Evolutionary conservation across 2,888 invertebrate genomes (phyloP), one percentile per base, ranked within the genome.

Genomic region (Clivina fossor): DNA sequence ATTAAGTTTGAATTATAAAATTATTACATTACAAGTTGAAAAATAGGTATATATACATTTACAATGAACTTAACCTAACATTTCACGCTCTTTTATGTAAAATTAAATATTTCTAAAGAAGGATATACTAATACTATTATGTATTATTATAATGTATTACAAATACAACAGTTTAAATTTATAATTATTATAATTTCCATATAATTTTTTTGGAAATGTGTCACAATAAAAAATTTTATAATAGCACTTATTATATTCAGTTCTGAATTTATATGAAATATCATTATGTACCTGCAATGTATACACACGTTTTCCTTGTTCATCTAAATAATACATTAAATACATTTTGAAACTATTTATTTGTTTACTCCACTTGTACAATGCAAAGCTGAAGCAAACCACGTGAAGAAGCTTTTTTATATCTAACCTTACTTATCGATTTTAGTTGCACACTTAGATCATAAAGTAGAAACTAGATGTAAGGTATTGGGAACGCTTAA

Each of bases 201-300:
- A n/a, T n/a, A n/a, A n/a, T n/a, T n/a, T n/a, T n/a, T n/a, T n/a
- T n/a, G n/a, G n/a, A n/a, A n/a, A n/a, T n/a, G n/a, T n/a, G n/a
- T n/a, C n/a, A n/a, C n/a, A n/a, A n/a, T n/a, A 43, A 33, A 57
- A 35, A 9, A 26, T 49, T 46, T 48, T 46, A 41, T 26, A 20
- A 38, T 40, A 35, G 41, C 40, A n/a, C n/a, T 46, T 16, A 51
- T 9, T 22, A 43, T 9, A 43, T 22, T 24, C 13, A 8, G 26
- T 37, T 28, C 35, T 53, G 24, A 20, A 28, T 11, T 28, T 32
- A 44, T 28, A 20, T 28, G 33, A 19, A 35, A 33, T 30, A 58
- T n/a, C n/a, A n/a, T n/a, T n/a, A 68, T 68, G 69, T 78, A 92
- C 93, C 79, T 90, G 85, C 49, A 94, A 72, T 3, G 94, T 94